These are phyloP conservation scores for Mormyrops attenuatus DNA, from an alignment of 2,797 vertebrate genomes.

Conservation along the genomic window DNA sequence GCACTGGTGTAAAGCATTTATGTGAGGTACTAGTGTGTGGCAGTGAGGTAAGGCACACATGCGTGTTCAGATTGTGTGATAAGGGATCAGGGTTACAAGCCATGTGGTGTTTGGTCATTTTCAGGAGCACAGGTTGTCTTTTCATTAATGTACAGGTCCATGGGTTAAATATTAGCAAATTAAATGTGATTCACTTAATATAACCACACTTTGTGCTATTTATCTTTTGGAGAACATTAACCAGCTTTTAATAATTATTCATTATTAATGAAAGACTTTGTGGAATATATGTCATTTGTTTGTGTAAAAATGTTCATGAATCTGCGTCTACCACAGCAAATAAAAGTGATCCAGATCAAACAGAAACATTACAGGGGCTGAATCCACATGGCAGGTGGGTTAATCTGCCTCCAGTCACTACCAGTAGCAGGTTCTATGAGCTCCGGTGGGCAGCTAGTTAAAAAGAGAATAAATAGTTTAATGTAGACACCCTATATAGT, in stretches of 20 bases:
- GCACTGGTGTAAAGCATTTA: background rate
- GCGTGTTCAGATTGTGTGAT: background rate
- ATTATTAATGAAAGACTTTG: background rate
- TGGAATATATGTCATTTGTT: background rate
- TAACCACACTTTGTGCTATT: background rate
- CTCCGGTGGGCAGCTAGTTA: background rate
- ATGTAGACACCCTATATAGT: background rate
- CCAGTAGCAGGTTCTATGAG: background rate
- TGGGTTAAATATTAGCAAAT: background rate
- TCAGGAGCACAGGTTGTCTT: slow-evolving; percentile 39
- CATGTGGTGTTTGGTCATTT: background rate
- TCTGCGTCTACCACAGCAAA: background rate
- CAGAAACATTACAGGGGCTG: background rate
- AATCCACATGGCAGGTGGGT: background rate
- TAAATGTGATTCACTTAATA: slow-evolving; percentile 1
- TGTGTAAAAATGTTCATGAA: background rate
- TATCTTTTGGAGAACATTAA: background rate
- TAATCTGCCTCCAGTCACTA: background rate
- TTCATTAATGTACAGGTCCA: slow-evolving; percentile 23
- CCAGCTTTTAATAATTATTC: background rate
- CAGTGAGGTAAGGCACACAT: background rate
- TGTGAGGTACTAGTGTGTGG: background rate
- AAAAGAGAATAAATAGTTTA: background rate
- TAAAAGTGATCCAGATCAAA: background rate
- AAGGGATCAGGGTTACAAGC: background rate